phyloP scores from a whole-genome alignment of 2,797 vertebrate species.

The Megaceryle alcyon region DNA sequence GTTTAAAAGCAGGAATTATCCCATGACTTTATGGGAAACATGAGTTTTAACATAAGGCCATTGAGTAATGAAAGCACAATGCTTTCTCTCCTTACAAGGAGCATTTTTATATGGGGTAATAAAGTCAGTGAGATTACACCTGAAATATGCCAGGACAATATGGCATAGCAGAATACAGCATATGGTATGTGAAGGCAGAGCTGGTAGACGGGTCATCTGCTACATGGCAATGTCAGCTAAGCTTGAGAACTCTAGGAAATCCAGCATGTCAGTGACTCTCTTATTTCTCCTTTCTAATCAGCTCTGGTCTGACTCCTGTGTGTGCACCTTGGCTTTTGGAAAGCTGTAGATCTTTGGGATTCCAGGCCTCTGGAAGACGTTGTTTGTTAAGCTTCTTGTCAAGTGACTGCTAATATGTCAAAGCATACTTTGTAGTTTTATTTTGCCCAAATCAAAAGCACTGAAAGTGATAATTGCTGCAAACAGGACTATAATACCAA shows the following conservation, averaged over 20 bases:
- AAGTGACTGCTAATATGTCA: neutral
- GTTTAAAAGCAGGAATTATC: neutral
- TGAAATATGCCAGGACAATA: neutral
- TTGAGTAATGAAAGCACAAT: neutral
- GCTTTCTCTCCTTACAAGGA: neutral
- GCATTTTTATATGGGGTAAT: neutral
- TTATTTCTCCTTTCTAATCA: neutral
- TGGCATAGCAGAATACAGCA: neutral
- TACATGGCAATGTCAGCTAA: neutral
- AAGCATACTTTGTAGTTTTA: neutral
- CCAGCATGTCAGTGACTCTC: neutral
- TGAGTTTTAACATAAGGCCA: neutral
- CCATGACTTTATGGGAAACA: neutral
- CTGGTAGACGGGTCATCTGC: neutral
- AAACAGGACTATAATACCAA: neutral
- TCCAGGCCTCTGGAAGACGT: neutral
- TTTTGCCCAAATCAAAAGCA: neutral
- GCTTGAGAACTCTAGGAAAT: neutral
- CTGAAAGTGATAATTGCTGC: neutral
- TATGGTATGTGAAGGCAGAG: neutral
- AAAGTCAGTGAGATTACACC: neutral
- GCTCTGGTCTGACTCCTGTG: neutral
- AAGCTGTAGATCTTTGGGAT: neutral
- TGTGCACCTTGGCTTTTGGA: neutral
- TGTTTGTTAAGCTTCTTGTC: neutral